Evolutionary conservation across 2,113 vertebrate genomes (phyloP).

Genomic region (Nothoprocta perdicaria): DNA sequence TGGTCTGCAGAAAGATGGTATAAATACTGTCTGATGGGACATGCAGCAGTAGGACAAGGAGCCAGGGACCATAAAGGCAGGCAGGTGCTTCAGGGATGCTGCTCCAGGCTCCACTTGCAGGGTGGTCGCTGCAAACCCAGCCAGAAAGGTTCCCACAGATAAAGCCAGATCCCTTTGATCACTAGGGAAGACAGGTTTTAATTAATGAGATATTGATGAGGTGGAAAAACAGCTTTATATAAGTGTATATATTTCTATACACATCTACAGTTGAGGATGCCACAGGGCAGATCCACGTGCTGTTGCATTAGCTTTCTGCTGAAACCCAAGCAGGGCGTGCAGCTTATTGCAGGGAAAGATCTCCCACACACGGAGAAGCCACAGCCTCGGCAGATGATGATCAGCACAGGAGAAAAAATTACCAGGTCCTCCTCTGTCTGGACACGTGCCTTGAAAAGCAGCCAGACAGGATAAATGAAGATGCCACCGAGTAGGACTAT

Average conservation of each 20-base stretch:
- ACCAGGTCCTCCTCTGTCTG: background rate
- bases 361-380: background rate
- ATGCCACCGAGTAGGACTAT: background rate
- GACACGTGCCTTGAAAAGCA: background rate
- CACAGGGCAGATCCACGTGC: accelerated
- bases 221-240: background rate
- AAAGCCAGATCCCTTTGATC: background rate
- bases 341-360: background rate
- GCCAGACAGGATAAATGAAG: background rate
- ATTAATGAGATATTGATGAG: background rate
- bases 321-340: background rate
- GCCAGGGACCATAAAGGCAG: accelerated
- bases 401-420: accelerated
- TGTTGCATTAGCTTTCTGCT: background rate
- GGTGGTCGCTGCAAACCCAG: accelerated
- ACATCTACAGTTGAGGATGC: background rate
- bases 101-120: background rate
- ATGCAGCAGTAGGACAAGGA: accelerated
- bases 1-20: background rate
- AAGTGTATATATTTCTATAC: background rate
- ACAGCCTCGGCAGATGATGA: accelerated
- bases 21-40: accelerated
- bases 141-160: background rate
- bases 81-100: background rate
- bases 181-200: background rate